Evolutionary conservation across 2,888 invertebrate genomes (phyloP), one percentile per base, ranked within the genome.

Genomic region (Lacanobia oleracea): DNA sequence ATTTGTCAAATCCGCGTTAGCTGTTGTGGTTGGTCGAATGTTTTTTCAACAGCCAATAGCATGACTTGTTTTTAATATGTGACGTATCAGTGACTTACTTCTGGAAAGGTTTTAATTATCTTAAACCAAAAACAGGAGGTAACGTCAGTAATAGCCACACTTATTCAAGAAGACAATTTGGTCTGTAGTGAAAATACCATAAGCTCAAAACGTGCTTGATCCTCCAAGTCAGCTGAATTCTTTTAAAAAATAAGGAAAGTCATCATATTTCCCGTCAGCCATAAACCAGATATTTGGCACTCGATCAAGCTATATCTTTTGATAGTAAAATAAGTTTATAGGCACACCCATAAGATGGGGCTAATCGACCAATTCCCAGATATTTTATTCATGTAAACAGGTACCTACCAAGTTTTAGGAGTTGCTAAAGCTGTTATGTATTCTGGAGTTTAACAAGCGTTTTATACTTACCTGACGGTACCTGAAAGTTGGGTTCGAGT

Each of bases 271-370:
- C 10, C 27, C 21, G 33, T 14, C 10, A 23, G 8, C 60, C 45
- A 12, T 80, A 79, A 77, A 79, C 43, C 45, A 57, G 18, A 48
- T 40, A 16, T 81, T 78, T 78, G 81, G 77, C 77, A 62, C 65
- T 81, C 53, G 65, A 81, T 81, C 69, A 76, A 78, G 50, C 50
- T 48, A 69, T 80, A 75, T 75, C 6, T 60, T 68, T 45, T 33
- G 54, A 53, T 80, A 80, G 45, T 67, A 64, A 64, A 79, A 65
- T n/a, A 72, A 64, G 33, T 68, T 80, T 77, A 77, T 68, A 51
- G 57, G 23, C 21, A 40, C 23, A 43, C 40, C 40, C 48, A 37
- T 33, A 45, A 62, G 50, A 64, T 40, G 23, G 23, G 45, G 33
- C 67, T 78, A 76, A 78, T 77, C 57, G 64, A 57, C 45, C 69